Conservation (phyloP, 2,888 invertebrate species). For the Troilus luridus region DNA sequence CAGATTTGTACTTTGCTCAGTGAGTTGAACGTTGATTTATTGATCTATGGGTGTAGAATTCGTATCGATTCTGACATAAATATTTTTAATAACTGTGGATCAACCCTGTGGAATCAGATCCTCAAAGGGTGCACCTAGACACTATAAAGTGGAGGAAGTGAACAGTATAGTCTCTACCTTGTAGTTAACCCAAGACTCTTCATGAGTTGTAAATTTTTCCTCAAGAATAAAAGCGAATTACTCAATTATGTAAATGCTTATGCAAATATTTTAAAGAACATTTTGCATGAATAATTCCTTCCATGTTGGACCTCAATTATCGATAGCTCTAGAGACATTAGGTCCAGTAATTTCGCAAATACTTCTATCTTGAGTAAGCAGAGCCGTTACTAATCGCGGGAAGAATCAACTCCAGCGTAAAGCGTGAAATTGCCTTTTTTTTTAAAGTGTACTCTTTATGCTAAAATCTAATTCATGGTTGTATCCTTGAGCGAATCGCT, state of each 20-base stretch:
- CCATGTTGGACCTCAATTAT: background rate
- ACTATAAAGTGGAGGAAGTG: too few relatives aligned
- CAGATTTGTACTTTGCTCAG: too few relatives aligned
- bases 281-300: background rate
- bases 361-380: constrained; percentile 30
- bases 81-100: too few relatives aligned
- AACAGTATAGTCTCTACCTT: too few relatives aligned
- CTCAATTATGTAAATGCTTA: constrained; percentile 15
- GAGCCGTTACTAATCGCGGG: background rate
- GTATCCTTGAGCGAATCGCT: constrained; percentile 12
- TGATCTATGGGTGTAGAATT: too few relatives aligned
- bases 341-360: constrained; percentile 26
- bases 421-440: background rate
- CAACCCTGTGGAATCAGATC: too few relatives aligned
- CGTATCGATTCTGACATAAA: too few relatives aligned
- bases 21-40: too few relatives aligned
- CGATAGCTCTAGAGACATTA: background rate
- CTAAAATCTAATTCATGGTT: constrained; percentile 46
- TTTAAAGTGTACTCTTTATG: constrained; percentile 38
- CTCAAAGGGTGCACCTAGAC: too few relatives aligned
- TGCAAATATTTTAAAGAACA: background rate
- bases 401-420: background rate
- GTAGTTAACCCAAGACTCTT: background rate
- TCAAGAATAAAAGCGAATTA: background rate
- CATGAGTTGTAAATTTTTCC: background rate